These are phyloP conservation scores for Ariopsis seemanni DNA, from an alignment of 2,113 vertebrate species.

Conservation along the genomic window DNA sequence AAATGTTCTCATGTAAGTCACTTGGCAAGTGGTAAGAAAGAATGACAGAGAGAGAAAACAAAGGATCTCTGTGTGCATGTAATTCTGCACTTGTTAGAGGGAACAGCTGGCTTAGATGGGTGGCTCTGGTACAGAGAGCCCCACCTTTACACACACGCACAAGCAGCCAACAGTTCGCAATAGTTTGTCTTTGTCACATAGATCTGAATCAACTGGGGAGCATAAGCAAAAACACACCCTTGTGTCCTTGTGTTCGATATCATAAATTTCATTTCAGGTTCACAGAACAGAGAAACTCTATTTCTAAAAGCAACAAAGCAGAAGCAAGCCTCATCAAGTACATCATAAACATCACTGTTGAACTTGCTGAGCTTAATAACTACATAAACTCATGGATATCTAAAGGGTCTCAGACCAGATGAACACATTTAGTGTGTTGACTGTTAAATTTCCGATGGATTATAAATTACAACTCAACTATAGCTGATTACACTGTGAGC, in stretches of 20 bases:
- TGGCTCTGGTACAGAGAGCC: slow-evolving; percentile 36
- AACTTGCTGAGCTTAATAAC: neutral
- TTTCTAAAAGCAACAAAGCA: neutral
- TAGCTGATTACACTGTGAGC: neutral
- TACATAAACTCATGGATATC: neutral
- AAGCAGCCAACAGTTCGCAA: neutral
- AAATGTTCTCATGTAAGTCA: neutral
- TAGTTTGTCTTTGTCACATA: neutral
- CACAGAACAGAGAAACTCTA: neutral
- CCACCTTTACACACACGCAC: slow-evolving; percentile 39
- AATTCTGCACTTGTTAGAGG: slow-evolving; percentile 60
- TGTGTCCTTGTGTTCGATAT: neutral
- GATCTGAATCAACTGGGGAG: slow-evolving; percentile 7
- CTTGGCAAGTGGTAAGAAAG: slow-evolving; percentile 19
- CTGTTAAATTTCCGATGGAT: neutral
- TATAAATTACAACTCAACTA: neutral
- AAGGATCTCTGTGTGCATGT: slow-evolving; percentile 66
- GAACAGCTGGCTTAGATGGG: slow-evolving; percentile 69
- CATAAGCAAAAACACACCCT: neutral
- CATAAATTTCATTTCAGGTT: neutral
- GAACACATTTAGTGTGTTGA: neutral
- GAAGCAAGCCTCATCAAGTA: neutral
- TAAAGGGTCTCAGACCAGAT: neutral
- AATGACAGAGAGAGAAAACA: slow-evolving; percentile 56
- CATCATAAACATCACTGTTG: neutral